Percentiles rank a stretch among this genome's conserved stretches.
phyloP scores from a whole-genome alignment of 2,113 vertebrate species.

The Crotophaga sulcirostris region DNA sequence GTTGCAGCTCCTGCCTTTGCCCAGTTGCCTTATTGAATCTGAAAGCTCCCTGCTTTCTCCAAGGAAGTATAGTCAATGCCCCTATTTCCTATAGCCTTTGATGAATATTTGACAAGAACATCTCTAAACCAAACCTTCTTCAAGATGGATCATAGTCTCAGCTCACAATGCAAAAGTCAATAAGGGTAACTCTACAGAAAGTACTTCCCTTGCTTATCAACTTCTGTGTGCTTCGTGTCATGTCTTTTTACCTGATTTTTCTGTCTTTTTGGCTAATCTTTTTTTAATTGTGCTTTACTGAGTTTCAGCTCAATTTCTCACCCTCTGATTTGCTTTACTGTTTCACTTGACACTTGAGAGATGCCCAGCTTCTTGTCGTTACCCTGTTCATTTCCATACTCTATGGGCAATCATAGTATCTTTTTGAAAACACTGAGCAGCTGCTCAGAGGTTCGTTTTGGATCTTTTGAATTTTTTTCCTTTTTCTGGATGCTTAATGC shows the following conservation, averaged over 20 bases:
- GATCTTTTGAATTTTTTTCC: neutral
- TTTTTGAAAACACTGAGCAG: neutral
- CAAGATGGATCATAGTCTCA: neutral
- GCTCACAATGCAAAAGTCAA: neutral
- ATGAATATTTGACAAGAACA: conserved; percentile 15
- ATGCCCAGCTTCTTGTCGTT: neutral
- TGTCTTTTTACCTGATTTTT: neutral
- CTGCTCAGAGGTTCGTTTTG: neutral
- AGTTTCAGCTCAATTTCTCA: neutral
- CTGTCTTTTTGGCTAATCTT: neutral
- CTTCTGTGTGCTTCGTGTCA: neutral
- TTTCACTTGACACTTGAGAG: neutral
- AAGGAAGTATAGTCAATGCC: neutral
- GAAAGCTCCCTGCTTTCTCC: neutral
- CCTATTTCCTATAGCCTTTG: neutral
- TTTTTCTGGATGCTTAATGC: neutral
- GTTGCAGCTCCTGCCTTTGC: neutral
- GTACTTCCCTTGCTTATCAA: neutral
- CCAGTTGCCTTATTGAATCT: neutral
- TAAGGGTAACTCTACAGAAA: neutral
- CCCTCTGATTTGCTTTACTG: neutral
- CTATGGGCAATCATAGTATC: neutral
- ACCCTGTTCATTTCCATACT: neutral
- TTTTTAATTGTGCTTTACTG: neutral
- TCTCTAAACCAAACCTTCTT: neutral